A percentile compares a stretch with the other conserved stretches of the same genome.
Evolutionary conservation across 2,113 vertebrate species (phyloP).

Genomic region (Megaleporinus macrocephalus): DNA sequence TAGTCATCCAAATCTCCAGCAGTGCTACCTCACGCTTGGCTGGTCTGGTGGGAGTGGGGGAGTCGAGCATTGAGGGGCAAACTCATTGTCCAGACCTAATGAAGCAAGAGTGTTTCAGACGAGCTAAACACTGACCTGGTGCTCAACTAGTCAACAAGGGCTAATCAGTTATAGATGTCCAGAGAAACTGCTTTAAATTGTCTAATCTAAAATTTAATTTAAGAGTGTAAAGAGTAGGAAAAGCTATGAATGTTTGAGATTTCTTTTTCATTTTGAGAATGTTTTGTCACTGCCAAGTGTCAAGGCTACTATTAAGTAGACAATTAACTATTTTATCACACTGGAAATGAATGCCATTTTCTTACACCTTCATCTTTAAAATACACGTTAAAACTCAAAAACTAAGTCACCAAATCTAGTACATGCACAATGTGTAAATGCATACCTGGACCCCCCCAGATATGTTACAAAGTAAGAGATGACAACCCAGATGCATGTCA

Average conservation of each 20-base stretch:
- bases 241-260: not conserved
- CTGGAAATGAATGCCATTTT: not conserved
- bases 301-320: not conserved
- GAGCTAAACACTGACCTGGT: slow-evolving; percentile 35
- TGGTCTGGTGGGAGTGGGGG: slow-evolving; percentile 14
- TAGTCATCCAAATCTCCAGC: not conserved
- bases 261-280: not conserved
- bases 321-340: not conserved
- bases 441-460: not conserved
- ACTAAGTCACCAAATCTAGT: too few relatives aligned
- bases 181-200: not conserved
- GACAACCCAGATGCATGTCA: slow-evolving; percentile 32
- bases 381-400: too few relatives aligned
- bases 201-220: not conserved
- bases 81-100: slow-evolving; percentile 47
- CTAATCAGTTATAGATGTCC: slow-evolving; percentile 27
- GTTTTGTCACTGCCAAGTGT: not conserved
- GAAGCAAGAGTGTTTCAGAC: slow-evolving; percentile 45
- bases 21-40: slow-evolving; percentile 32
- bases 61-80: slow-evolving; percentile 2
- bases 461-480: slow-evolving; percentile 5
- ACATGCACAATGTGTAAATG: not conserved
- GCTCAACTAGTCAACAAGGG: slow-evolving; percentile 29
- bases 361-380: not conserved
- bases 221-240: not conserved